Conservation (phyloP, 2,797 vertebrate genomes). For the Chaunax sp. region DNA sequence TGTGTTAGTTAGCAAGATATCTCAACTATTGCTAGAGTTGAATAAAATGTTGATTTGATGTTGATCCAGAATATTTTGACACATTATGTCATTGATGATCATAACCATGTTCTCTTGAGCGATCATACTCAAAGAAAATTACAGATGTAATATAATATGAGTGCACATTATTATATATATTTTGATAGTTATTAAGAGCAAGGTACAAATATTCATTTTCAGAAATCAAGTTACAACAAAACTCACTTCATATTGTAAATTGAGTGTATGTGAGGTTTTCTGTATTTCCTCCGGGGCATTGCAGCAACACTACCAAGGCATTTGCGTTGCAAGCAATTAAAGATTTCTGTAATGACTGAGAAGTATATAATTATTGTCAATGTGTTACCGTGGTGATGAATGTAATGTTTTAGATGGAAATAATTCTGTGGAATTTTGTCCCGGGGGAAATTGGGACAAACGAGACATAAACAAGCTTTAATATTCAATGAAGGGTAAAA, state of each 20-base stretch:
- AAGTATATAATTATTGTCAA: constrained; percentile 1
- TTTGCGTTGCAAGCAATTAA: constrained; percentile 15
- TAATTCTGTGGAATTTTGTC: constrained; percentile 15
- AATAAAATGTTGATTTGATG: background rate
- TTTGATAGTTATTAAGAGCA: too few species aligned
- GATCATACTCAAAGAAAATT: too few species aligned
- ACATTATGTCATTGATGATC: background rate
- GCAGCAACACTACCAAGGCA: background rate
- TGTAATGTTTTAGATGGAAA: constrained; percentile 20
- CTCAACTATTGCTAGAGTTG: background rate
- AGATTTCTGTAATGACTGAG: background rate
- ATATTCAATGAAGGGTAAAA: constrained; percentile 25
- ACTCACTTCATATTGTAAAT: background rate
- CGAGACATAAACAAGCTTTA: constrained; percentile 20
- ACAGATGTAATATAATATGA: too few species aligned
- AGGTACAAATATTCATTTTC: too few species aligned
- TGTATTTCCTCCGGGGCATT: background rate
- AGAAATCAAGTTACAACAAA: too few species aligned
- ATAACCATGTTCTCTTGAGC: background rate
- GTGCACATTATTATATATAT: too few species aligned
- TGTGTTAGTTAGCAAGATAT: background rate
- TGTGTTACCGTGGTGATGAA: constrained; percentile 9
- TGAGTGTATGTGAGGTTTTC: background rate
- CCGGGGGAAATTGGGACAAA: constrained; percentile 16
- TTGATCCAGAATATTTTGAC: background rate